phyloP scores from a whole-genome alignment of 2,888 invertebrate species.

The Archaeoteleia sp. region DNA sequence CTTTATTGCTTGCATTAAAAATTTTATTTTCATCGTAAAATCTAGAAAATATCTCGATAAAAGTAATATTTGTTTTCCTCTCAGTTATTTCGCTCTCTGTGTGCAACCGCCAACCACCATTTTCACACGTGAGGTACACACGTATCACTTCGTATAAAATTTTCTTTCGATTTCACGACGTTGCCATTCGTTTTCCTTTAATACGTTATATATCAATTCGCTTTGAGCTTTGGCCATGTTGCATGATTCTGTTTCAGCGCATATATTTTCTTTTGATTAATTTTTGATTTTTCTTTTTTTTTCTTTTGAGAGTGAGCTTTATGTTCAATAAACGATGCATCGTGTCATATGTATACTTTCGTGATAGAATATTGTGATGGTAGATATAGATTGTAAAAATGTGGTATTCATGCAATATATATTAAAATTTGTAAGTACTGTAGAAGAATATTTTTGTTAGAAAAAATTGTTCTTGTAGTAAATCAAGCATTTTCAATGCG shows the following conservation, averaged over 20 bases:
- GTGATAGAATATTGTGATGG: slow-evolving; percentile 7
- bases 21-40: background rate
- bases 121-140: slow-evolving; percentile 56
- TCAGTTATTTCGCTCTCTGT: slow-evolving; percentile 48
- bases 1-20: no score
- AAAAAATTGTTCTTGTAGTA: no score
- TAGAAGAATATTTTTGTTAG: no score
- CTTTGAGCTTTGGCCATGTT: slow-evolving; percentile 72
- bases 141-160: slow-evolving; percentile 34
- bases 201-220: slow-evolving; percentile 53
- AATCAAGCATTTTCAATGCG: no score
- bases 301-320: no score
- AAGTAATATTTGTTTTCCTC: no score
- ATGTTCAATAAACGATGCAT: slow-evolving; percentile 4
- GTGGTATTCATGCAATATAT: no score
- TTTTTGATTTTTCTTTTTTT: background rate
- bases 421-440: no score
- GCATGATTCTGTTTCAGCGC: slow-evolving; percentile 61
- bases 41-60: no score
- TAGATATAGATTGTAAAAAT: no score
- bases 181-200: slow-evolving; percentile 35
- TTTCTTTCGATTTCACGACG: slow-evolving; percentile 47
- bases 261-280: slow-evolving; percentile 19
- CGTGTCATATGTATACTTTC: slow-evolving; percentile 9
- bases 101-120: slow-evolving; percentile 66